These are phyloP conservation scores for Murina feae DNA, from an alignment of 2,113 vertebrate genomes.

Conservation along the genomic window DNA sequence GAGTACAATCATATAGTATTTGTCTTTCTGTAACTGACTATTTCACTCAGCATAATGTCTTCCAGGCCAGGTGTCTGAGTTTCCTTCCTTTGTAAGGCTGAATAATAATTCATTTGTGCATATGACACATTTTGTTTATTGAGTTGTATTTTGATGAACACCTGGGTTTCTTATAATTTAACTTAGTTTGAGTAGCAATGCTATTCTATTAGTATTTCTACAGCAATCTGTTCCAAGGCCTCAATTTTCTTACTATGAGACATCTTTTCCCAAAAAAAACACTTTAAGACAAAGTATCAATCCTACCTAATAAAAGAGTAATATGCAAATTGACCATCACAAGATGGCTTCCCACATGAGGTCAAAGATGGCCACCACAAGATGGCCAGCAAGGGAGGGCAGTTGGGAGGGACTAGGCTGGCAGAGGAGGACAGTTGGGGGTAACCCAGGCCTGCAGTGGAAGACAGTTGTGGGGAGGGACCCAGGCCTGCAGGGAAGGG, in stretches of 20 bases:
- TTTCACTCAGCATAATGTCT: not conserved
- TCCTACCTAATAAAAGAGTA: too few species aligned
- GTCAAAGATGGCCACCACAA: too few species aligned
- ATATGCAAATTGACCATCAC: too few species aligned
- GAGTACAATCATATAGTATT: not conserved
- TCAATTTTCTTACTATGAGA: conserved; percentile 66
- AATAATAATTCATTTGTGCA: not conserved
- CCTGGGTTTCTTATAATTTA: not conserved
- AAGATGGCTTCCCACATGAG: too few species aligned
- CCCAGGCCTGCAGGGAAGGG: too few species aligned
- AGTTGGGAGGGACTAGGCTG: too few species aligned
- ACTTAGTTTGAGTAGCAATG: not conserved
- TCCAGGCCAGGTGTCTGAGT: not conserved
- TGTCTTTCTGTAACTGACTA: not conserved
- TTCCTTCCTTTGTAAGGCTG: not conserved
- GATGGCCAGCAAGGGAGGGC: too few species aligned
- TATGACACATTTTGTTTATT: not conserved
- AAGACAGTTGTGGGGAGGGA: too few species aligned
- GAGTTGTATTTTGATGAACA: not conserved
- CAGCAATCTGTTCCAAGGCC: not conserved
- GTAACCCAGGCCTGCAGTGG: too few species aligned
- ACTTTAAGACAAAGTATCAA: not conserved
- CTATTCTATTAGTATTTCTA: conserved; percentile 7
- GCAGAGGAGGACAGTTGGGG: too few species aligned
- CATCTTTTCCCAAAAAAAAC: conserved; percentile 13